These are phyloP conservation scores for Spea bombifrons DNA, from an alignment of 2,113 vertebrate species.

Conservation along the genomic window DNA sequence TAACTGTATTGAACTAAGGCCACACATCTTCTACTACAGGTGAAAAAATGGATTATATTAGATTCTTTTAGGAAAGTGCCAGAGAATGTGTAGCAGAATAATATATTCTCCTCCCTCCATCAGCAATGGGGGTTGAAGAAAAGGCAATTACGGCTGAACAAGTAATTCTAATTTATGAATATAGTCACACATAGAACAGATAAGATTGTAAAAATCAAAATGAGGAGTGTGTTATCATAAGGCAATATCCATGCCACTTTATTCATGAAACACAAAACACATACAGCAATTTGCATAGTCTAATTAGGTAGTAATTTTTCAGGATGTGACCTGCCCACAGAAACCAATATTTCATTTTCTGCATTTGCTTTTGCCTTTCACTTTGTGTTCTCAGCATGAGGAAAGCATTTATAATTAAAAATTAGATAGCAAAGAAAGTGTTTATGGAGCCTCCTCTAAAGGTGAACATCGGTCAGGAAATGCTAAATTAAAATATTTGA, in stretches of 20 bases:
- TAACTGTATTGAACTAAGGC: neutral
- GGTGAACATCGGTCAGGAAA: neutral
- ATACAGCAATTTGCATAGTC: constrained; percentile 41
- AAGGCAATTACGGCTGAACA: constrained; percentile 36
- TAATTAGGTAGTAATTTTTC: constrained; percentile 46
- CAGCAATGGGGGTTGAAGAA: constrained; percentile 41
- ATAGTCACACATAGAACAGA: constrained; percentile 27
- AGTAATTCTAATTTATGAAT: constrained; percentile 34
- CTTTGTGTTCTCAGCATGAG: neutral
- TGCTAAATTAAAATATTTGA: too few relatives aligned
- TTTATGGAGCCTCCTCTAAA: neutral
- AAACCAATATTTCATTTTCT: constrained; percentile 26
- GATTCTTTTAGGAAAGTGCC: constrained; percentile 2
- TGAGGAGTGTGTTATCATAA: constrained; percentile 35
- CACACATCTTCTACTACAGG: neutral
- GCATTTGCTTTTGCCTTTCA: constrained; percentile 22
- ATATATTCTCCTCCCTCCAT: neutral
- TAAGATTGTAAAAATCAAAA: constrained; percentile 31
- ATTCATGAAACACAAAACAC: constrained; percentile 40
- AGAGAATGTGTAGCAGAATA: neutral
- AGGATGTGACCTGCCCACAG: constrained; percentile 41
- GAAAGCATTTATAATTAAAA: constrained; percentile 24
- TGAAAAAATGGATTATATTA: neutral
- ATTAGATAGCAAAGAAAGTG: neutral
- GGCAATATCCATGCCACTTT: constrained; percentile 52